Evolutionary conservation across 2,888 invertebrate genomes (phyloP), one percentile per base, ranked within the genome.

Genomic region (Urechis unicinctus): DNA sequence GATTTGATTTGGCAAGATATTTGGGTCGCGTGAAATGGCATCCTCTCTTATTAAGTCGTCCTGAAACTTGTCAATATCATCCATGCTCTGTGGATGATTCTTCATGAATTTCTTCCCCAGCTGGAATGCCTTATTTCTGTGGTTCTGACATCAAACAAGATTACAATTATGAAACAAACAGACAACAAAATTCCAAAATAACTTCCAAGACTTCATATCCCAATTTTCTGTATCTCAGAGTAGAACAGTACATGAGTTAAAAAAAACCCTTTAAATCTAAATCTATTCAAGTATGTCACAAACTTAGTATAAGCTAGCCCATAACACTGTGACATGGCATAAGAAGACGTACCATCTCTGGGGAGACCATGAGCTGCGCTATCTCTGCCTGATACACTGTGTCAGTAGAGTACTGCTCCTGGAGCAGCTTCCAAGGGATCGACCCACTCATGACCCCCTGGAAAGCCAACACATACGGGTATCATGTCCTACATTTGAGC

Each of bases 391-490:
- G 83, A 77, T 88, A 93, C 31, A 84, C 81, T 58, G 86, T 85
- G 77, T 94, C 87, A 5, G 87, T 85, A 65, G 86, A 84, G 79
- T 89, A 95, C 75, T 96, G 94, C 48, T 86, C 83, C 79, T 94
- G 89, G 53, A 96, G 81, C 64, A 91, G 82, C 66, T 89, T 86
- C 96, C 96, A 96, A 74, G 93, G 89, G 69, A 96, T 93, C 1
- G 93, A 90, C 65, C 88, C 88, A 66, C 93, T 90, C 88, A 96
- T 88, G 3, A 95, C 95, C 48, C 95, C 95, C 88, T 93, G 79
- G 2, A 59, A 53, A 36, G 9, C 9, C 36, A 36, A 13, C 36
- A 17, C 36, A n/a, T n/a, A n/a, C n/a, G n/a, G n/a, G n/a, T n/a
- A n/a, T n/a, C n/a, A n/a, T n/a, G n/a, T n/a, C n/a, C n/a, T n/a